Percentiles rank a stretch among this genome's conserved stretches.
Evolutionary conservation across 2,888 invertebrate genomes (phyloP).

Genomic region (Agriopis aurantiaria): DNA sequence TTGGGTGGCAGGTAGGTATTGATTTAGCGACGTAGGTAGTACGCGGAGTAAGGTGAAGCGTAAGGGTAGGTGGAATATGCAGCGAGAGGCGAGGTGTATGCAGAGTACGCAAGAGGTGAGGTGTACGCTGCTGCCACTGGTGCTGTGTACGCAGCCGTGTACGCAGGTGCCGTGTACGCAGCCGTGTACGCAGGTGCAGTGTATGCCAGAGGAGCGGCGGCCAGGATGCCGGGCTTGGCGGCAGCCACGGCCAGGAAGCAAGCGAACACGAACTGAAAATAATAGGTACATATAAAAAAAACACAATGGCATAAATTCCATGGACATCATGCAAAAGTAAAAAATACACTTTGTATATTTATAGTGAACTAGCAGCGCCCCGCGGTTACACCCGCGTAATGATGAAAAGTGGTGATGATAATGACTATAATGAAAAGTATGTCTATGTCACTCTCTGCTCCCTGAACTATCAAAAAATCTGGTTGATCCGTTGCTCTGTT

Average conservation of each 20-base stretch:
- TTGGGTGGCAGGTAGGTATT: too few relatives aligned
- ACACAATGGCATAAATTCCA: not conserved
- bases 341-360: not conserved
- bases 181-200: constrained; percentile 52
- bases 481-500: too few relatives aligned
- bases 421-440: too few relatives aligned
- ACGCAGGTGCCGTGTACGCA: constrained; percentile 54
- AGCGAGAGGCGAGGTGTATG: constrained; percentile 51
- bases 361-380: too few relatives aligned
- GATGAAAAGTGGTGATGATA: too few relatives aligned
- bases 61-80: constrained; percentile 49
- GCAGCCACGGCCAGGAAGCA: constrained; percentile 67
- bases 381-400: too few relatives aligned
- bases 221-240: constrained; percentile 60
- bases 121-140: constrained; percentile 42
- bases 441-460: too few relatives aligned
- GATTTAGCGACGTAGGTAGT: constrained; percentile 50
- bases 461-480: too few relatives aligned
- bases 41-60: constrained; percentile 60
- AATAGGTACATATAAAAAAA: constrained; percentile 31
- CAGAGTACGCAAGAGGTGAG: constrained; percentile 51
- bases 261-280: constrained; percentile 66
- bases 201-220: constrained; percentile 54
- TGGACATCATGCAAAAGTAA: not conserved
- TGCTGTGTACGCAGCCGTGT: constrained; percentile 61